Base-by-base conservation (phyloP, 2,797 vertebrate species). In the Lacerta agilis region DNA sequence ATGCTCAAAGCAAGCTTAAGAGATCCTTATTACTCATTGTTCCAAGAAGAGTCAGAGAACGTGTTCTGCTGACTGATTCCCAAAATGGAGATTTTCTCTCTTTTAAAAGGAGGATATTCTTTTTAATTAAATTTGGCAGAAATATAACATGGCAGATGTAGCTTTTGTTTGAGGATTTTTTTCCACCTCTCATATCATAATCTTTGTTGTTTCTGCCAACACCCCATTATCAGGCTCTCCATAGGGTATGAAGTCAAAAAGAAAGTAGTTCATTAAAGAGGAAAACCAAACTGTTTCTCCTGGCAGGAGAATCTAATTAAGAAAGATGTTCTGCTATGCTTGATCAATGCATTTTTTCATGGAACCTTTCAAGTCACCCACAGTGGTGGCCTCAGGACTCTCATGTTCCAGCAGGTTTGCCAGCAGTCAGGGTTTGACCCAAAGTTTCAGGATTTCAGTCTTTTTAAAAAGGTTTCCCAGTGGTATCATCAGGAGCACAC, bases 81-180 rank as follows among this genome's bases (percentile, higher is more conserved):
- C 69, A 89, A 93, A 94, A 92, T 86, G 89, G 78, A 85, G 88
- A 84, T 93, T 92, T 92, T 82, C 1, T 33, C 79, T 72, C 66
- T 90, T 91, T 91, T 86, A 86, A 90, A 88, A 87, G 41, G 81
- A 77, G 49, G 90, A 58, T 88, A 91, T 88, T 92, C 7, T 80
- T 90, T 84, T 88, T 88, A 91, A 94, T 93, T 93, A 92, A 89
- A 93, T 91, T 92, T 92, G 89, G 86, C 92, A 90, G 86, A 94
- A 93, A 87, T 43, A 86, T 76, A 92, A 88, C 85, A 79, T 33
- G 85, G 73, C 91, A 94, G 90, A 93, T 92, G 90, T 83, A 92
- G 76, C 36, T 88, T 95, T 94, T 93, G 80, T 91, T 86, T 77
- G 87, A 76, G 75, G 78, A 86, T 93, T 89, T 93, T 84, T 0